phyloP scores from a whole-genome alignment of 2,888 invertebrate species.

The Toxonevra muliebris region DNA sequence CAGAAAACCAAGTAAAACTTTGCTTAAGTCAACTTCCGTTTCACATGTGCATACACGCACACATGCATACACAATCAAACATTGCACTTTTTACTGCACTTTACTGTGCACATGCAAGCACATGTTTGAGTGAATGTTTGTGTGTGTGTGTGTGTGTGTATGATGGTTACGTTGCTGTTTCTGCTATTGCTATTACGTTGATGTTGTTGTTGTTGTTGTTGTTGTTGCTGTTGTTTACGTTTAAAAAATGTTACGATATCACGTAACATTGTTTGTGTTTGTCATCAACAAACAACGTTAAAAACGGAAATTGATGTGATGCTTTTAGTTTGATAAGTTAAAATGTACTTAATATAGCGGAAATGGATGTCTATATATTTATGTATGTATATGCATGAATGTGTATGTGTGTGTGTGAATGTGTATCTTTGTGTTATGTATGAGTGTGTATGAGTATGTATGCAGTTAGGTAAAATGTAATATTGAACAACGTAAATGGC shows the following conservation, averaged over 20 bases:
- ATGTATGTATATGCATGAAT: neutral
- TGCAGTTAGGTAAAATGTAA: neutral
- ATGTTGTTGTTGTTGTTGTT: too few species aligned
- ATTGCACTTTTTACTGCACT: neutral
- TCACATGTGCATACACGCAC: conserved; percentile 5
- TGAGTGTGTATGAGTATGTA: neutral
- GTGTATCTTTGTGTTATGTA: too few species aligned
- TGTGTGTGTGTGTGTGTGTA: neutral
- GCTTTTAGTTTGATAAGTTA: conserved; percentile 32
- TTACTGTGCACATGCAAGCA: neutral
- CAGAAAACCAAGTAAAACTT: conserved; percentile 3
- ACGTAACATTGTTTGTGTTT: conserved; percentile 27
- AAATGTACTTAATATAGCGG: conserved; percentile 25
- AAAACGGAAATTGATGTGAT: conserved; percentile 36
- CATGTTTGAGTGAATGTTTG: neutral
- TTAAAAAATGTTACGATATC: conserved; percentile 4
- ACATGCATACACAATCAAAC: neutral
- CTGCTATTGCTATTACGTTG: neutral
- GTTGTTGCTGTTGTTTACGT: too few species aligned
- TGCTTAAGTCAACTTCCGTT: conserved; percentile 3
- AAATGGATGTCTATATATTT: conserved; percentile 21
- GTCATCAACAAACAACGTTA: conserved; percentile 37
- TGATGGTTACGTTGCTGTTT: neutral
- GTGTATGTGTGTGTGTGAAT: neutral
- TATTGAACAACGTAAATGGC: too few species aligned